Conservation (phyloP, 2,113 vertebrate species). For the Suncus etruscus region DNA sequence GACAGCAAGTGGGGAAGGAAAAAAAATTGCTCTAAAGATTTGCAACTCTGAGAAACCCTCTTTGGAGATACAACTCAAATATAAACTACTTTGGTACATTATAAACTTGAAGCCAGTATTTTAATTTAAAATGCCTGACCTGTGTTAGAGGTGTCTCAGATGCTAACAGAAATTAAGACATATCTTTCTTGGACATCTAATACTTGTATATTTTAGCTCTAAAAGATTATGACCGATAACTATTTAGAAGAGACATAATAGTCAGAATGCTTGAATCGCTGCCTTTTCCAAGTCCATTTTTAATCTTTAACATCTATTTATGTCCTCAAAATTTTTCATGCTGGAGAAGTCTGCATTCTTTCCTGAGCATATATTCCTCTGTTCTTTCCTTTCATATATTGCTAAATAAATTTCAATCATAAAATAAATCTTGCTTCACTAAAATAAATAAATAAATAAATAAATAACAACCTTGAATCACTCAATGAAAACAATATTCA, state of each 20-base stretch:
- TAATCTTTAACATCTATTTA: too few relatives aligned
- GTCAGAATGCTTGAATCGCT: not conserved
- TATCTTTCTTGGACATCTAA: not conserved
- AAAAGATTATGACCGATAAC: slow-evolving; percentile 25
- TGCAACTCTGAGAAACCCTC: slow-evolving; percentile 3
- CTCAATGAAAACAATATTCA: not conserved
- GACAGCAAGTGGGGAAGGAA: slow-evolving; percentile 10
- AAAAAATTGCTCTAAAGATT: slow-evolving; percentile 50
- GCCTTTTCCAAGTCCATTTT: too few relatives aligned
- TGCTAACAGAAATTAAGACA: slow-evolving; percentile 24
- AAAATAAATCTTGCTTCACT: too few relatives aligned
- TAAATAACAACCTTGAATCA: too few relatives aligned
- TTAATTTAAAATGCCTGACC: slow-evolving; percentile 57
- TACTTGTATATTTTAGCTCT: slow-evolving; percentile 4
- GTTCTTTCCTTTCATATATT: too few relatives aligned
- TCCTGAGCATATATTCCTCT: too few relatives aligned
- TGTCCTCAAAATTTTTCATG: too few relatives aligned
- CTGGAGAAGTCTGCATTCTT: too few relatives aligned
- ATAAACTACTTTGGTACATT: not conserved
- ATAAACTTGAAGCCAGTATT: slow-evolving; percentile 41
- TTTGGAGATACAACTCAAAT: not conserved
- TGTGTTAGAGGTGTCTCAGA: not conserved
- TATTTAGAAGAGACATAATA: not conserved
- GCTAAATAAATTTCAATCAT: too few relatives aligned
- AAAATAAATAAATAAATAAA: too few relatives aligned